Evolutionary conservation across 2,888 invertebrate species (phyloP), one percentile per base, ranked within the genome.

Genomic region (Ecdyonurus torrentis): DNA sequence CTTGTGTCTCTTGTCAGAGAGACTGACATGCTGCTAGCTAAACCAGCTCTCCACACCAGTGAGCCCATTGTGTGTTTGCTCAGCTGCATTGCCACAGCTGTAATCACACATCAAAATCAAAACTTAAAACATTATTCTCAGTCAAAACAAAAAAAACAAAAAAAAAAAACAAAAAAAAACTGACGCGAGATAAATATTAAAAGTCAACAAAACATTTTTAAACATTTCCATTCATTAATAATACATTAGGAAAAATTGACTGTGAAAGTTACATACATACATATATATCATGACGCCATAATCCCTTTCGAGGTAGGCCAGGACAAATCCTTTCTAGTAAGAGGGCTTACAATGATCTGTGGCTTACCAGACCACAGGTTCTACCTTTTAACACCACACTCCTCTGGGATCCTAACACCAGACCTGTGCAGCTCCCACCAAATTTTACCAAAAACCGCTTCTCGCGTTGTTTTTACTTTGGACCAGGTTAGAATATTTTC

Each of bases 61-160:
- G 93, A 91, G 5, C 95, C 95, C 63, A 92, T 85, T 0, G 92
- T 88, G 71, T 91, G 86, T 63, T 87, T 87, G 70, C 93, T 91
- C 66, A 96, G 76, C 74, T 94, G 93, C 71, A 88, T 83, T 1
- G 89, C 92, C 70, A 94, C 74, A 3, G 89, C 87, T 88, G 73
- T 1, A 73, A 75, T 69, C 37, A 64, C 69, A 65, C 58, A 63
- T 65, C 59, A 37, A 53, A 25, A 61, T 20, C 24, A 7, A 55
- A 19, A 50, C 20, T 37, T 63, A 20, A 37, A 20, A 59, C 1
- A 53, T 5, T 50, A 5, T 10, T 25, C 18, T 10, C n/a, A 63
- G 19, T 53, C 23, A 22, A 15, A 53, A 22, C 55, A 2, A 5
- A 19, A 55, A 23, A 10, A 23, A 23, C 20, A 7, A 58, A 24